phyloP scores from a whole-genome alignment of 2,113 vertebrate species.

The Caloenas nicobarica region DNA sequence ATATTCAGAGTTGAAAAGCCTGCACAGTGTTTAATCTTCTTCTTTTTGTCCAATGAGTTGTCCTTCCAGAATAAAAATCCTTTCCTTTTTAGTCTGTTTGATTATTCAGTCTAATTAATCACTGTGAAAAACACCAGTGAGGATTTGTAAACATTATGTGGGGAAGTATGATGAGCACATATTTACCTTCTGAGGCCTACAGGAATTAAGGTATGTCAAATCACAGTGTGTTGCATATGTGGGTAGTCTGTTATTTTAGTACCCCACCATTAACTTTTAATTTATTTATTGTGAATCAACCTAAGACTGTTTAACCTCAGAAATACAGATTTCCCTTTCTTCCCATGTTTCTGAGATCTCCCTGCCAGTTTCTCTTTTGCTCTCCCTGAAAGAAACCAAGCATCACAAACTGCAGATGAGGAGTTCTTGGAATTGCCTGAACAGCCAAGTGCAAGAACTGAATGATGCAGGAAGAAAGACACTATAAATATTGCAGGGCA shows the following conservation, averaged over 20 bases:
- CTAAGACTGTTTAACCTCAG: neutral
- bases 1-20: slow-evolving; percentile 47
- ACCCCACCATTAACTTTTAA: neutral
- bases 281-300: slow-evolving; percentile 12
- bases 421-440: neutral
- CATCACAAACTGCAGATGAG: neutral
- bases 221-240: neutral
- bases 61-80: slow-evolving; percentile 55
- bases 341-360: neutral
- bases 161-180: slow-evolving; percentile 6
- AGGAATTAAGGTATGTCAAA: neutral
- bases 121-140: slow-evolving; percentile 13
- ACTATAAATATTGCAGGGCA: slow-evolving; percentile 35
- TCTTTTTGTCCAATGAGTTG: slow-evolving; percentile 3
- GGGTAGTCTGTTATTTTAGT: neutral
- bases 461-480: neutral
- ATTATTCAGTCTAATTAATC: slow-evolving; percentile 55
- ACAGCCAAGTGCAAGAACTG: slow-evolving; percentile 6
- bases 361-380: neutral
- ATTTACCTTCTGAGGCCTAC: slow-evolving; percentile 14
- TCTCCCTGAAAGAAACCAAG: neutral
- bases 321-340: neutral
- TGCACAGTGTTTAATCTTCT: slow-evolving; percentile 31
- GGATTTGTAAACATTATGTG: slow-evolving; percentile 19
- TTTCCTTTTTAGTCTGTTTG: slow-evolving; percentile 57